These are phyloP conservation scores for Pemphredon lugubris DNA, from an alignment of 2,888 invertebrate genomes.

Conservation along the genomic window DNA sequence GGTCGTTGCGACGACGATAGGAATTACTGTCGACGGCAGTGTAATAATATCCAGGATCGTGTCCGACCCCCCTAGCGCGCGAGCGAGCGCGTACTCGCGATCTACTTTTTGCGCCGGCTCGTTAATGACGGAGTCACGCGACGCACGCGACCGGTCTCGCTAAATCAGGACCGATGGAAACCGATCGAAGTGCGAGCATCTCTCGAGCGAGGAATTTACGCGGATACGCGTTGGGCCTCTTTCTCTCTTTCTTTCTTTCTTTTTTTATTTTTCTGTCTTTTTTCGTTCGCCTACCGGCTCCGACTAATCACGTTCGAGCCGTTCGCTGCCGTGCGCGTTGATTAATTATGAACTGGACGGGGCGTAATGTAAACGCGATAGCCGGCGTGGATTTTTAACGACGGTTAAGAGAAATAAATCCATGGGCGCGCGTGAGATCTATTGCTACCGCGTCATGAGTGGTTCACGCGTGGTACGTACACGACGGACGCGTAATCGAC, in stretches of 20 bases:
- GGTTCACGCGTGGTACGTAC: slow-evolving; percentile 37
- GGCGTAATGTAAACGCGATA: slow-evolving; percentile 51
- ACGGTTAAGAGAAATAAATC: slow-evolving; percentile 13
- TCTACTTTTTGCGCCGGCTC: slow-evolving; percentile 47
- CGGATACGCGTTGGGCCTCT: slow-evolving; percentile 1
- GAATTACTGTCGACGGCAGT: slow-evolving; percentile 50
- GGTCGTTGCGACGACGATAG: slow-evolving; percentile 28
- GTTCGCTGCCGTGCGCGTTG: slow-evolving; percentile 14
- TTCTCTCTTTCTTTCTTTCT: no score
- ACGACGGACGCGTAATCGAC: slow-evolving; percentile 49
- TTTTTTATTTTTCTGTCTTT: no score
- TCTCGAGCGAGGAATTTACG: slow-evolving; percentile 25
- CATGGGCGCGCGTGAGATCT: slow-evolving; percentile 54
- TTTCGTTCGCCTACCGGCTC: no score
- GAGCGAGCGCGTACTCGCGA: slow-evolving; percentile 33
- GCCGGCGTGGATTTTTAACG: slow-evolving; percentile 31
- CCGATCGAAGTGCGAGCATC: slow-evolving; percentile 33
- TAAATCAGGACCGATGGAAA: slow-evolving; percentile 49
- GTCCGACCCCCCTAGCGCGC: slow-evolving; percentile 14
- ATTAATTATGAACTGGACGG: slow-evolving; percentile 53
- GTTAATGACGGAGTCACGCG: slow-evolving; percentile 63
- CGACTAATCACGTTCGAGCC: slow-evolving; percentile 1
- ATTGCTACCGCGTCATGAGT: slow-evolving; percentile 37
- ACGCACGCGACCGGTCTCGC: slow-evolving; percentile 45
- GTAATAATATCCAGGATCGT: slow-evolving; percentile 58